Percentiles rank a stretch among this genome's conserved stretches.
Conservation (phyloP, 1,140 invertebrate genomes). For the Euura lappo region DNA sequence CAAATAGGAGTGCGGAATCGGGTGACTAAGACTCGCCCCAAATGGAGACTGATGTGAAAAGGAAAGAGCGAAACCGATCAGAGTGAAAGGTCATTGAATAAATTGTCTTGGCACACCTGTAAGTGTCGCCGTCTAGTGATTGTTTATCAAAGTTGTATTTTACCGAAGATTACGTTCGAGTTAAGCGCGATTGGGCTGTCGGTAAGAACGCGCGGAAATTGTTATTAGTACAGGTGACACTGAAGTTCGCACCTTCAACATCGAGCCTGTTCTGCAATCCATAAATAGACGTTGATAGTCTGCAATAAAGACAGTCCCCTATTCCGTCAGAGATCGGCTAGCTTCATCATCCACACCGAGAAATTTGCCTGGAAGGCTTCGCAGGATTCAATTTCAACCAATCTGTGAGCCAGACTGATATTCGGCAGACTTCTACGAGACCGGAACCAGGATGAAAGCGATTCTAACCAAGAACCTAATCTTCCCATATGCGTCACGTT, state of each 20-base stretch:
- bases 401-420: background rate
- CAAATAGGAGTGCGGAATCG: too few species aligned
- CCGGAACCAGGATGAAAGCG: too few species aligned
- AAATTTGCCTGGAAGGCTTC: background rate
- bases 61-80: too few species aligned
- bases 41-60: too few species aligned
- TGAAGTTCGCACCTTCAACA: background rate
- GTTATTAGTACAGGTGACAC: too few species aligned
- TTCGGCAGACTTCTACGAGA: background rate
- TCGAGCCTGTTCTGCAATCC: background rate
- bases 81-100: background rate
- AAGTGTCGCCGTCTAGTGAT: slow-evolving; percentile 3
- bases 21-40: too few species aligned
- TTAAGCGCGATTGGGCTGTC: background rate
- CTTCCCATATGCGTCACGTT: too few species aligned
- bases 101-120: background rate
- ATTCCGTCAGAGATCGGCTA: background rate
- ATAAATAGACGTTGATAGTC: too few species aligned
- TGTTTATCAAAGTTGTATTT: background rate
- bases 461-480: too few species aligned
- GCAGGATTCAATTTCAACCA: background rate
- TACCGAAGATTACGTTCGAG: background rate
- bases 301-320: background rate
- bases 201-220: background rate
- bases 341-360: background rate